phyloP scores from a whole-genome alignment of 1,140 invertebrate species.

The Zaprionus ornatus region DNA sequence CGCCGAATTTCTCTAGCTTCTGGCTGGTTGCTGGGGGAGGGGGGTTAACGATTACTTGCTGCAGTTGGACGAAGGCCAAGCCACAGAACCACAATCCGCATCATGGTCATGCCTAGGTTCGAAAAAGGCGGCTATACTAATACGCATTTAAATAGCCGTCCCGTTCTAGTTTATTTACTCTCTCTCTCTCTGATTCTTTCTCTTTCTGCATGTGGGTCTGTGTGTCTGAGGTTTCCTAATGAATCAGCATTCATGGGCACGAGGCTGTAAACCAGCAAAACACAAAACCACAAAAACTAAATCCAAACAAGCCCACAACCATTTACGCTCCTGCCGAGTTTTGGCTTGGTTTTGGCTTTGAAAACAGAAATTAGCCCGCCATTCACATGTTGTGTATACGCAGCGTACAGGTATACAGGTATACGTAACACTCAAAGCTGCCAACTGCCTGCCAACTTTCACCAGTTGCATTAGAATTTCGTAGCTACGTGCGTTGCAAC shows the following conservation, averaged over 20 bases:
- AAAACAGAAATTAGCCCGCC: constrained; percentile 60
- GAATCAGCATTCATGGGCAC: constrained; percentile 68
- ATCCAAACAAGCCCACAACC: constrained; percentile 25
- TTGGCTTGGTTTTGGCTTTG: constrained; percentile 47
- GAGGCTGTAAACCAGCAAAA: constrained; percentile 23
- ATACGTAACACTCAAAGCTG: constrained; percentile 18
- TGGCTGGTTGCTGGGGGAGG: background rate
- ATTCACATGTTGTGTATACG: constrained; percentile 54
- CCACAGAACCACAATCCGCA: constrained; percentile 41
- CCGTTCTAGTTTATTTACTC: background rate
- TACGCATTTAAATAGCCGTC: constrained; percentile 63
- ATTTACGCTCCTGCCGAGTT: constrained; percentile 28
- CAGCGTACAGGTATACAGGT: constrained; percentile 14
- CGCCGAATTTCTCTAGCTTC: background rate
- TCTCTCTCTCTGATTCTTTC: background rate
- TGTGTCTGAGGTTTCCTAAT: constrained; percentile 52
- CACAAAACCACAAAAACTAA: constrained; percentile 32
- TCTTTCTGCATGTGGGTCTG: constrained; percentile 1
- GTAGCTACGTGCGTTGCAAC: constrained; percentile 26
- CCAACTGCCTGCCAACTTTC: constrained; percentile 41
- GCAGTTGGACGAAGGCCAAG: constrained; percentile 27
- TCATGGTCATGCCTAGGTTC: constrained; percentile 5
- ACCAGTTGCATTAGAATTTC: constrained; percentile 10
- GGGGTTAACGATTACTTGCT: constrained; percentile 12
- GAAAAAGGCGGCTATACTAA: constrained; percentile 53